Conservation (phyloP, 1,140 invertebrate genomes). For the Polypedilum vanderplanki region DNA sequence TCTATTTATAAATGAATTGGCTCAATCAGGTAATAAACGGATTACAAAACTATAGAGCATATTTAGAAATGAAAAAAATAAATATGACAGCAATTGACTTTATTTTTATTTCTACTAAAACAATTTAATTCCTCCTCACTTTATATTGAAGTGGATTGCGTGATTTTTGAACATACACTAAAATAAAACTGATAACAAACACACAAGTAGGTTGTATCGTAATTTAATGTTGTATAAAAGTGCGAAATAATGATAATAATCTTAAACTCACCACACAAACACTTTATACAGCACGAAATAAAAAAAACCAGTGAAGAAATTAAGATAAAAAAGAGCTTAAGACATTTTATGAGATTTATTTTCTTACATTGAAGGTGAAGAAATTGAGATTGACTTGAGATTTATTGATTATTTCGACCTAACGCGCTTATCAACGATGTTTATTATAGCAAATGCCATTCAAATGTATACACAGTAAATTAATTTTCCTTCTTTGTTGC, state of each 20-base stretch:
- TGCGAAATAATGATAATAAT: slow-evolving; percentile 14
- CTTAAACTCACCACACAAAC: background rate
- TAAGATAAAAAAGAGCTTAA: background rate
- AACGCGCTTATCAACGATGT: too few species aligned
- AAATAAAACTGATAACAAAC: background rate
- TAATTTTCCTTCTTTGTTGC: too few species aligned
- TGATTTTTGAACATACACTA: slow-evolving; percentile 3
- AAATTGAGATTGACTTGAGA: too few species aligned
- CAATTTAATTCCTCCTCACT: background rate
- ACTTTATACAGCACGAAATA: background rate
- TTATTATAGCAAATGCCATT: too few species aligned
- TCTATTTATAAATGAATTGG: too few species aligned
- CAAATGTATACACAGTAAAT: too few species aligned
- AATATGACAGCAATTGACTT: too few species aligned
- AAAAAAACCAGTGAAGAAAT: background rate
- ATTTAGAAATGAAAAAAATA: too few species aligned
- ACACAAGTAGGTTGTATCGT: background rate
- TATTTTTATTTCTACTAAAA: background rate
- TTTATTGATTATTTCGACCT: too few species aligned
- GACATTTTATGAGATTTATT: background rate
- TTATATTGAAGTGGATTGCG: background rate
- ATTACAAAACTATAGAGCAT: too few species aligned
- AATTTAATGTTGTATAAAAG: slow-evolving; percentile 8
- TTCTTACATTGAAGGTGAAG: too few species aligned
- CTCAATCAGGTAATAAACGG: too few species aligned